phyloP scores from a whole-genome alignment of 1,140 invertebrate species.

The Amphibalanus amphitrite region DNA sequence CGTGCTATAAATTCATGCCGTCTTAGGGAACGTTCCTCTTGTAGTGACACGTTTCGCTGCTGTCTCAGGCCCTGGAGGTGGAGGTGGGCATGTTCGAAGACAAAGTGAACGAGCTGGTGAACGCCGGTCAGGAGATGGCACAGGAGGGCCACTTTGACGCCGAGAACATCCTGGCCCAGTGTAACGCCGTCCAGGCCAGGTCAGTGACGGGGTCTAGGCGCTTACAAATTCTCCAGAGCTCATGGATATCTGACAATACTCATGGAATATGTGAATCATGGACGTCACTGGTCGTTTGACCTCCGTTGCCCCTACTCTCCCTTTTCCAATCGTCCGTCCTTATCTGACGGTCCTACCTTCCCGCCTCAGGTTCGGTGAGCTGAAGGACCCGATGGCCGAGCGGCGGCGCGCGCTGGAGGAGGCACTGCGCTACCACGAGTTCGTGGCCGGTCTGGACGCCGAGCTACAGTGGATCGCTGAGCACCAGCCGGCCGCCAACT shows the following conservation, averaged over 20 bases:
- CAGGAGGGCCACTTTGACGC: conserved; percentile 87
- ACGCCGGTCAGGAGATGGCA: conserved; percentile 71
- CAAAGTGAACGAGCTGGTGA: conserved; percentile 52
- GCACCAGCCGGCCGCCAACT: conserved; percentile 57
- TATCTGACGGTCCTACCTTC: background rate
- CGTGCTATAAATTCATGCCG: no score
- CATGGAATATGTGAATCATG: background rate
- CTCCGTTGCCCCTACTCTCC: conserved; percentile 60
- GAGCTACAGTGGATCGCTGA: conserved; percentile 94
- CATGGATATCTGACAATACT: no score
- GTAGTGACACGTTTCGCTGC: no score
- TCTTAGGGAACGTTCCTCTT: no score
- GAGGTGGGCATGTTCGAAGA: conserved; percentile 60
- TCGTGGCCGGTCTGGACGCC: conserved; percentile 78
- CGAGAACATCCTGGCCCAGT: conserved; percentile 58
- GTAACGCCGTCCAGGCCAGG: conserved; percentile 51
- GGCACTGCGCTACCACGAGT: conserved; percentile 74
- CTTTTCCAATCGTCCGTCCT: conserved; percentile 45
- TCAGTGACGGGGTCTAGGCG: conserved; percentile 11
- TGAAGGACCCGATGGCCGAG: conserved; percentile 31
- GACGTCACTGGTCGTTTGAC: conserved; percentile 42
- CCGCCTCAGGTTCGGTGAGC: conserved; percentile 23
- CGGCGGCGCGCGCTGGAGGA: conserved; percentile 68
- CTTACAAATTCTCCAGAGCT: no score
- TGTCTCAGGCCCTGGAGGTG: conserved; percentile 51